Percentiles rank a stretch among this genome's conserved stretches.
phyloP scores from a whole-genome alignment of 1,140 invertebrate species.

The Zaprionus vittiger region DNA sequence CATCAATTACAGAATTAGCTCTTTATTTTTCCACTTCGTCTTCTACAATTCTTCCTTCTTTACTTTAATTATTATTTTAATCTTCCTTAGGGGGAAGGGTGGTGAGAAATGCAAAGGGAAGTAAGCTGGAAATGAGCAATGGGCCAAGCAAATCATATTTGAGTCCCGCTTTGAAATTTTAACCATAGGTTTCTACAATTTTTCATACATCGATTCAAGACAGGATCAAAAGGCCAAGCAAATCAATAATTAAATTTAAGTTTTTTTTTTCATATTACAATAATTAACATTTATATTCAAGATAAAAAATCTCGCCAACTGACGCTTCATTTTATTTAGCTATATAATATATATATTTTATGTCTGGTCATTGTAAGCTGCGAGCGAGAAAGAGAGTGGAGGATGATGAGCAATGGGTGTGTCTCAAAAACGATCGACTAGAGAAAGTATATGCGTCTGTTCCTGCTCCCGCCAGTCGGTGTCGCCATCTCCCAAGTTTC shows the following conservation, averaged over 20 bases:
- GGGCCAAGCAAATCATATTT: background rate
- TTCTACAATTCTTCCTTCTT: background rate
- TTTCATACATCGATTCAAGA: background rate
- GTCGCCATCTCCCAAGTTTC: conserved; percentile 95
- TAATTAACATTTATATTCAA: conserved; percentile 20
- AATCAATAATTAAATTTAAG: background rate
- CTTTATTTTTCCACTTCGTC: background rate
- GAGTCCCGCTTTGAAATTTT: no score
- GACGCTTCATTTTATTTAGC: conserved; percentile 32
- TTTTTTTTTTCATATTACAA: background rate
- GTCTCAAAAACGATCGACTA: conserved; percentile 96
- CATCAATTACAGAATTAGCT: conserved; percentile 18
- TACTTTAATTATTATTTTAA: background rate
- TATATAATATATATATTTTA: conserved; percentile 9
- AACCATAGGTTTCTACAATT: no score
- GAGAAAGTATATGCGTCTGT: conserved; percentile 95
- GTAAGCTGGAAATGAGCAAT: conserved; percentile 10
- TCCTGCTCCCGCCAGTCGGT: conserved; percentile 93
- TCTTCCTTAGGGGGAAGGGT: background rate
- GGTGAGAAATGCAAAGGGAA: conserved; percentile 8
- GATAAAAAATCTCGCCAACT: conserved; percentile 25
- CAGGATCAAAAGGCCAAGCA: background rate
- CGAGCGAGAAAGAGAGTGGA: background rate
- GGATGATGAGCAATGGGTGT: background rate
- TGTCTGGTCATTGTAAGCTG: conserved; percentile 5